A percentile compares a stretch with the other conserved stretches of the same genome.
These are phyloP conservation scores for Nymphalis c-album DNA, from an alignment of 2,888 invertebrate species.

Conservation along the genomic window DNA sequence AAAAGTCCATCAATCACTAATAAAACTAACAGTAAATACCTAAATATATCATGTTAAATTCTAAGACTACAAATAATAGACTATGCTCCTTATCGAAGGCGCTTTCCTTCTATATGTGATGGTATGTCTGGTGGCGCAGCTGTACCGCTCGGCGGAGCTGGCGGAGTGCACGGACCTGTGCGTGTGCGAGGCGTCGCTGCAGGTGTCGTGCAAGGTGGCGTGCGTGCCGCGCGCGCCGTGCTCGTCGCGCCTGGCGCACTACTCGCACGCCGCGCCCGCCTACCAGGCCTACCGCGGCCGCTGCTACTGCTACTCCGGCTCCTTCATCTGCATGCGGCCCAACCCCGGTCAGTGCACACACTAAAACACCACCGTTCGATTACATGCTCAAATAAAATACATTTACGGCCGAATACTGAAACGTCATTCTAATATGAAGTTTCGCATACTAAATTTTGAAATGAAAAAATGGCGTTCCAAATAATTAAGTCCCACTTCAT, in stretches of 20 bases:
- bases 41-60: background rate
- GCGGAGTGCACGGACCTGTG: slow-evolving; percentile 94
- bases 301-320: slow-evolving; percentile 94
- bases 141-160: slow-evolving; percentile 91
- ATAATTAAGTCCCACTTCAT: too few species aligned
- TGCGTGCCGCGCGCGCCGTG: slow-evolving; percentile 94
- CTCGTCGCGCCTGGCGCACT: slow-evolving; percentile 92
- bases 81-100: too few species aligned
- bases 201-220: slow-evolving; percentile 92
- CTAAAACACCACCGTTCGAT: too few species aligned
- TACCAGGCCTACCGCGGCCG: slow-evolving; percentile 94
- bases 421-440: too few species aligned
- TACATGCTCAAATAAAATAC: too few species aligned
- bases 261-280: slow-evolving; percentile 94
- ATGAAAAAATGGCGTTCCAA: too few species aligned
- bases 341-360: slow-evolving; percentile 65
- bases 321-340: slow-evolving; percentile 95
- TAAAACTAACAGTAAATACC: background rate
- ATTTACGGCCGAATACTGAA: too few species aligned
- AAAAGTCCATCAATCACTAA: background rate
- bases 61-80: too few species aligned
- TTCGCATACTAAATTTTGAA: too few species aligned
- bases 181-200: slow-evolving; percentile 88
- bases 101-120: background rate
- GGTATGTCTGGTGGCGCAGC: slow-evolving; percentile 79